Conservation (phyloP, 2,797 vertebrate species). For the Bufotes viridis region DNA sequence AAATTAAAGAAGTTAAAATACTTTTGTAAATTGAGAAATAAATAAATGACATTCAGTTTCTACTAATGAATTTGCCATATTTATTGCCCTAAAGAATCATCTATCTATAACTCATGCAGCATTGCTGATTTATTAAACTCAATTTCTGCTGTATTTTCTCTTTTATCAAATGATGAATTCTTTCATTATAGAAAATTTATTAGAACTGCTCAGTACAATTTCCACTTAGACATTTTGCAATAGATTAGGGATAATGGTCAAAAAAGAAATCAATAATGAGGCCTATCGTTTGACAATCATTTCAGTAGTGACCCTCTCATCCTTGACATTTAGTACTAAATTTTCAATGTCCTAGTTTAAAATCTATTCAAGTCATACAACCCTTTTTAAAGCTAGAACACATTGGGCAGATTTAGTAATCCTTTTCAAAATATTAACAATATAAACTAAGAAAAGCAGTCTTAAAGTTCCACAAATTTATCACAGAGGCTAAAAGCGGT, state of each 20-base stretch:
- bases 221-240: slow-evolving; percentile 7
- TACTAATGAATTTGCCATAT: slow-evolving; percentile 44
- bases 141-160: slow-evolving; percentile 32
- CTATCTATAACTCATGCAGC: slow-evolving; percentile 31
- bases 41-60: slow-evolving; percentile 5
- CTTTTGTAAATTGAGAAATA: slow-evolving; percentile 26
- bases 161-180: slow-evolving; percentile 35
- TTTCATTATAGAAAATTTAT: slow-evolving; percentile 43
- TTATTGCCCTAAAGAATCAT: background rate
- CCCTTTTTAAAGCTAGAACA: background rate
- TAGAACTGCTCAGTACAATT: background rate
- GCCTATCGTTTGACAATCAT: background rate
- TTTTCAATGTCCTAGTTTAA: background rate
- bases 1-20: slow-evolving; percentile 15
- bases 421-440: no score
- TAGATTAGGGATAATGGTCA: slow-evolving; percentile 28
- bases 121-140: slow-evolving; percentile 38
- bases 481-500: no score
- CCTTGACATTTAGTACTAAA: background rate
- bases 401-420: background rate
- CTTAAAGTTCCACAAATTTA: background rate
- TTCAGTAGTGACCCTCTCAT: background rate
- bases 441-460: background rate
- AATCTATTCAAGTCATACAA: slow-evolving; percentile 1
- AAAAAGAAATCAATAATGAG: slow-evolving; percentile 12